phyloP scores from a whole-genome alignment of 2,888 invertebrate genomes.

The Caenorhabditis sp. region DNA sequence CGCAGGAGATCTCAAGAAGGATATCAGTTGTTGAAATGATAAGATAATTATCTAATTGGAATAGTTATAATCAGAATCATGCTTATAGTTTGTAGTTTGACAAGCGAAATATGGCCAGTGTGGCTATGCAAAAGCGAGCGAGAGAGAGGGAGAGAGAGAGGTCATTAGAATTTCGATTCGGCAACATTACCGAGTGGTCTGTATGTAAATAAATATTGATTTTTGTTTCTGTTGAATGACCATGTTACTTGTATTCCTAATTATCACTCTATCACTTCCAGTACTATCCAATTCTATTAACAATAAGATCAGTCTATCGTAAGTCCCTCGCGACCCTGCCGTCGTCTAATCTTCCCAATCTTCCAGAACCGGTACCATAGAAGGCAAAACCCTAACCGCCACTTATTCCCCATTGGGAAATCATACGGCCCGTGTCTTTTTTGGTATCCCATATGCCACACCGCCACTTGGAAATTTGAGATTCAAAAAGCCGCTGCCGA shows the following conservation, averaged over 20 bases:
- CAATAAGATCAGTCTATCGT: not conserved
- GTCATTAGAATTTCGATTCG: too few species aligned
- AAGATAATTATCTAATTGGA: not conserved
- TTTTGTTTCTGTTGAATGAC: too few species aligned
- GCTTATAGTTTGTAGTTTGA: too few species aligned
- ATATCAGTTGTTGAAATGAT: slow-evolving; percentile 13
- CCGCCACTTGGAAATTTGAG: slow-evolving; percentile 51
- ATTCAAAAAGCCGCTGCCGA: slow-evolving; percentile 26
- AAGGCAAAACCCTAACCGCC: slow-evolving; percentile 21
- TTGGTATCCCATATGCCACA: slow-evolving; percentile 54
- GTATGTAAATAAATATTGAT: not conserved
- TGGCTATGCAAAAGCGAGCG: too few species aligned
- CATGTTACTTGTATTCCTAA: not conserved
- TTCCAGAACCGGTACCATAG: slow-evolving; percentile 27
- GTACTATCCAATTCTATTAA: not conserved
- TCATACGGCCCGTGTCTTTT: slow-evolving; percentile 57
- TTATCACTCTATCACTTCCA: not conserved
- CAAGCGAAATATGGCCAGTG: too few species aligned
- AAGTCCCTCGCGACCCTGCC: not conserved
- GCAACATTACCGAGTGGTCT: too few species aligned
- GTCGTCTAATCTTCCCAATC: too few species aligned
- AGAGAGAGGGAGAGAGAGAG: too few species aligned
- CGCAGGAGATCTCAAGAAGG: slow-evolving; percentile 5
- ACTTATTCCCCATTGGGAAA: slow-evolving; percentile 46
- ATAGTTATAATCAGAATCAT: too few species aligned